phyloP scores from a whole-genome alignment of 2,797 vertebrate genomes.

The Lophius americanus region DNA sequence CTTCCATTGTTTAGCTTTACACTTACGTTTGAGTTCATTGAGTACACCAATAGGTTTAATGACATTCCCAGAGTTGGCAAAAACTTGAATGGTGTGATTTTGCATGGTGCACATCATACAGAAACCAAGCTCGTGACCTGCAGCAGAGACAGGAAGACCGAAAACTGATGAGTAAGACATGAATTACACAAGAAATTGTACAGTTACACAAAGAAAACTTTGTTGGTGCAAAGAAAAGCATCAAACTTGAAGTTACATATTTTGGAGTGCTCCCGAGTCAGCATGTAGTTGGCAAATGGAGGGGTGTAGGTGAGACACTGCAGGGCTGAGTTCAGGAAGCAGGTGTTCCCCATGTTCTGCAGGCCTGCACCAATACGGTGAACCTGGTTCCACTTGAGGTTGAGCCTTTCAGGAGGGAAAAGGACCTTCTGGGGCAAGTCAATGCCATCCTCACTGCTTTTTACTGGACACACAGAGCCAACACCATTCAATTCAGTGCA shows the following conservation, averaged over 20 bases:
- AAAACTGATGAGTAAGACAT: slow-evolving; percentile 13
- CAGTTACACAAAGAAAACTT: neutral
- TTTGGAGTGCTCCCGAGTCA: slow-evolving; percentile 95
- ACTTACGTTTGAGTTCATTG: slow-evolving; percentile 96
- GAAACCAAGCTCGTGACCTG: slow-evolving; percentile 93
- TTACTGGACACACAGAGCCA: slow-evolving; percentile 67
- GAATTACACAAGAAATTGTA: slow-evolving; percentile 3
- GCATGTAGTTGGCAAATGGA: slow-evolving; percentile 95
- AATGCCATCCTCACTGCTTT: slow-evolving; percentile 90
- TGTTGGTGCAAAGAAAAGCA: neutral
- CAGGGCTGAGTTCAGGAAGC: slow-evolving; percentile 94
- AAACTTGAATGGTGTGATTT: slow-evolving; percentile 92
- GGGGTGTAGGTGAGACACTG: slow-evolving; percentile 97
- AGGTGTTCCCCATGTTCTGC: slow-evolving; percentile 97
- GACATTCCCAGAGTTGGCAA: slow-evolving; percentile 91
- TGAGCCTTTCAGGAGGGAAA: slow-evolving; percentile 92
- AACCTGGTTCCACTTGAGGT: slow-evolving; percentile 91
- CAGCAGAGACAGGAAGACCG: slow-evolving; percentile 2
- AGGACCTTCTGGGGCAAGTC: slow-evolving; percentile 92
- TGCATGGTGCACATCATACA: slow-evolving; percentile 99
- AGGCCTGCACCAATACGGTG: slow-evolving; percentile 94
- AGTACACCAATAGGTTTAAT: slow-evolving; percentile 95
- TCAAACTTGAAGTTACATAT: slow-evolving; percentile 83
- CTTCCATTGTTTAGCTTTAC: neutral
- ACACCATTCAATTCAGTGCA: slow-evolving; percentile 16